Base-by-base conservation (phyloP, 1,140 invertebrate genomes). In the Camponotus pennsylvanicus region DNA sequence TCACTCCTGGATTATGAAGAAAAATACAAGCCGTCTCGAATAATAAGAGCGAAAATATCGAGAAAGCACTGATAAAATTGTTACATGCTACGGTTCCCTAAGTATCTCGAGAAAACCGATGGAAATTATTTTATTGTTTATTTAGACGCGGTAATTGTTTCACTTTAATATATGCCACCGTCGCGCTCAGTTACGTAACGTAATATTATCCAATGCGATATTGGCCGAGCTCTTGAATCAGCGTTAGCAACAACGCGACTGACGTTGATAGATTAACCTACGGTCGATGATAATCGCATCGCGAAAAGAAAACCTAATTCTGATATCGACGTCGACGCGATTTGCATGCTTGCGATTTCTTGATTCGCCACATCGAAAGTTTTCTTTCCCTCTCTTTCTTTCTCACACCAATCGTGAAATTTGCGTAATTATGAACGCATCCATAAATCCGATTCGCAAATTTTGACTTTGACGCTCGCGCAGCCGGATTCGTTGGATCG, bases 241-340 rank as follows among this genome's bases (percentile, higher is more conserved):
- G 57, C 49, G 83, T 79, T 80, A 79, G 64, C 3, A 40, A 45
- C 76, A 87, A 89, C 64, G 49, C 59, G n/a, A 13, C 1, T 49
- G 80, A 75, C 70, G 59, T 84, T 89, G 86, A 88, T 87, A 85
- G 66, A 90, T 90, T 89, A 87, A 85, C 27, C 27, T n/a, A 59
- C 49, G 70, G 40, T 5, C 40, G 64, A n/a, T 1, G 37, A 15
- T 71, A 64, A 86, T 86, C 11, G 13, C 40, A 45, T 45, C n/a
- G 9, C 7, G 55, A 49, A 37, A 67, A 59, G 57, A 73, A 66
- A 66, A 85, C 40, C 21, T 63, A 66, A 76, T 80, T 37, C 63
- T 55, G 55, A 83, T 83, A 83, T 34, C 67, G 52, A 45, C 45
- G 9, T 42, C 3, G 49, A 21, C 21, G 21, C 55, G 8, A 15